A percentile compares a stretch with the other conserved stretches of the same genome.
These are phyloP conservation scores for Cryptus viduatorius DNA, from an alignment of 2,888 invertebrate species.

Conservation along the genomic window DNA sequence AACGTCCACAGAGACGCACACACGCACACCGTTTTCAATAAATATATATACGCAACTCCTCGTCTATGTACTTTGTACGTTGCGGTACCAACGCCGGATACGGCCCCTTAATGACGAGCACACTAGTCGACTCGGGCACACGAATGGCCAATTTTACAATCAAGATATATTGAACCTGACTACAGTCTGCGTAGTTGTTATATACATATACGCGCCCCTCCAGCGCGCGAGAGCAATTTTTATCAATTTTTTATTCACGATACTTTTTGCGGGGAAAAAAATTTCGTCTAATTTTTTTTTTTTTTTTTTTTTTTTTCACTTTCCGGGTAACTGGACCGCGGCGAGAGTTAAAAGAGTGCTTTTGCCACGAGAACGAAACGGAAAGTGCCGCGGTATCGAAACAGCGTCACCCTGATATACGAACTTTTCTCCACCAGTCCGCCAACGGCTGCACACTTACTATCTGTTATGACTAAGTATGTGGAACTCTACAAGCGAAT, in stretches of 20 bases:
- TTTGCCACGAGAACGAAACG: constrained; percentile 52
- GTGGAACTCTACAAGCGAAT: not conserved
- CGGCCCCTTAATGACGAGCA: constrained; percentile 60
- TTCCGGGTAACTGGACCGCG: not conserved
- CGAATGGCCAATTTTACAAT: constrained; percentile 78
- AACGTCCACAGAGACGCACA: not conserved
- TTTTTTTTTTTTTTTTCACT: not conserved
- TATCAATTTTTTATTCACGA: not conserved
- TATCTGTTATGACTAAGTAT: constrained; percentile 28
- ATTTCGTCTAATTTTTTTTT: not conserved
- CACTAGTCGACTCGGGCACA: constrained; percentile 56
- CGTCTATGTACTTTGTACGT: constrained; percentile 57
- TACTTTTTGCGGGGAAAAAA: not conserved
- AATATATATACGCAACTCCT: constrained; percentile 8
- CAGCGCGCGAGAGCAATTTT: not conserved
- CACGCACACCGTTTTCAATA: not conserved
- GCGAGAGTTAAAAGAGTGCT: not conserved
- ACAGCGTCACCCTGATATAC: constrained; percentile 56
- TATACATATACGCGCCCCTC: not conserved
- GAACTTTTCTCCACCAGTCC: constrained; percentile 50
- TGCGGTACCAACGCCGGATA: constrained; percentile 63
- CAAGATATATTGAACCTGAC: constrained; percentile 77
- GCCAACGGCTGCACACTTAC: constrained; percentile 42
- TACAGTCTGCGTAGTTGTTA: constrained; percentile 17
- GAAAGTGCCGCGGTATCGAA: constrained; percentile 55